Evolutionary conservation across 2,888 invertebrate species (phyloP).

Genomic region (Cataglyphis cursor): DNA sequence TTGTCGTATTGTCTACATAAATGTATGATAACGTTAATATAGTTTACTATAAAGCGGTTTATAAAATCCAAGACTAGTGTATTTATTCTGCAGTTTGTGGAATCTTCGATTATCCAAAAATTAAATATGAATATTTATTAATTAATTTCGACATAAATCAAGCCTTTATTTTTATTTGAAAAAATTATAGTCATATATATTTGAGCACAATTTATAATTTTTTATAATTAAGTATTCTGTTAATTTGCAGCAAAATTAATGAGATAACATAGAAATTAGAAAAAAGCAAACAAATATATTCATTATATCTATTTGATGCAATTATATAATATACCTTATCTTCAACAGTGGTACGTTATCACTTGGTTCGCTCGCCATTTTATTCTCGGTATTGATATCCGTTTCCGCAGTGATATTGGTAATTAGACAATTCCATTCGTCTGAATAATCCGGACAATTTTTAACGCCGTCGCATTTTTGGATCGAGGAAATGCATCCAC

Average conservation of each 20-base stretch:
- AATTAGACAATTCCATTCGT: slow-evolving; percentile 89
- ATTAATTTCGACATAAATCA: not conserved
- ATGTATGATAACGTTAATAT: not conserved
- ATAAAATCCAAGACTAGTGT: not conserved
- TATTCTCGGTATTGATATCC: slow-evolving; percentile 63
- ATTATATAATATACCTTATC: slow-evolving; percentile 71
- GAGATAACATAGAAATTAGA: not conserved
- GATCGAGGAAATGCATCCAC: slow-evolving; percentile 88
- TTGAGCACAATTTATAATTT: not conserved
- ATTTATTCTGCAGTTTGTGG: not conserved
- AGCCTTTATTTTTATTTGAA: not conserved
- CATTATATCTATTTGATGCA: not conserved
- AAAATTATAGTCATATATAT: not conserved
- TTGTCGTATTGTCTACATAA: slow-evolving; percentile 78
- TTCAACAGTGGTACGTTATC: slow-evolving; percentile 73
- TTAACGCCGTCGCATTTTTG: slow-evolving; percentile 89
- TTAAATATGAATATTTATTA: slow-evolving; percentile 10
- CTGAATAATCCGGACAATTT: slow-evolving; percentile 89
- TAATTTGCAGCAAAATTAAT: not conserved
- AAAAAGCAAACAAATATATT: not conserved
- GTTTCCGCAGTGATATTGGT: slow-evolving; percentile 67
- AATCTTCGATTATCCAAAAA: not conserved
- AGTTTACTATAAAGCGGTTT: not conserved
- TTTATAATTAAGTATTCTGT: slow-evolving; percentile 18
- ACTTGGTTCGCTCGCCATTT: slow-evolving; percentile 64